These are phyloP conservation scores for Nanger granti DNA, from an alignment of 2,113 vertebrate genomes.

Conservation along the genomic window DNA sequence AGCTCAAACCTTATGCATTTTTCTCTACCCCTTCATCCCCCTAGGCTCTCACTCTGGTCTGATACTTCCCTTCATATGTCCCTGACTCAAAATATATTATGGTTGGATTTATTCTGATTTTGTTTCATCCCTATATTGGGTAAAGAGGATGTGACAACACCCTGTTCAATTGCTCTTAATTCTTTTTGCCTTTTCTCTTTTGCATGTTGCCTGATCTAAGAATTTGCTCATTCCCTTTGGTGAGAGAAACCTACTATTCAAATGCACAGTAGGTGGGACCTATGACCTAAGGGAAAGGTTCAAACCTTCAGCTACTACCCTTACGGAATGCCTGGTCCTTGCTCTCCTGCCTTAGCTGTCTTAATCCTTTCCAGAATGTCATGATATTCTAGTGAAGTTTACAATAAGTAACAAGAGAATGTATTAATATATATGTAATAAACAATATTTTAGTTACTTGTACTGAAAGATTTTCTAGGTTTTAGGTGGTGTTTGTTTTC, in stretches of 20 bases:
- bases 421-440: neutral
- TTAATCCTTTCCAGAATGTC: conserved; percentile 4
- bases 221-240: conserved; percentile 22
- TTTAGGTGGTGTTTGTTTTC: conserved; percentile 8
- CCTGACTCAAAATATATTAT: neutral
- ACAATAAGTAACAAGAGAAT: neutral
- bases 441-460: neutral
- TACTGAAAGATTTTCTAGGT: neutral
- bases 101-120: conserved; percentile 30
- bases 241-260: conserved; percentile 61
- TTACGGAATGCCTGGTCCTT: conserved; percentile 32
- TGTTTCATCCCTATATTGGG: neutral
- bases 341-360: conserved; percentile 18
- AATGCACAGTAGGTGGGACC: conserved; percentile 53
- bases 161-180: conserved; percentile 5
- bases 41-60: conserved; percentile 31
- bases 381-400: neutral
- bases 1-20: conserved; percentile 17
- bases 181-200: conserved; percentile 36
- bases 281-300: conserved; percentile 49
- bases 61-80: conserved; percentile 28
- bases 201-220: conserved; percentile 39
- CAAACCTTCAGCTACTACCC: conserved; percentile 11
- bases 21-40: neutral
- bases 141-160: conserved; percentile 1